Evolutionary conservation across 2,113 vertebrate species (phyloP), one percentile per base, ranked within the genome.

Genomic region (Cavia porcellus): DNA sequence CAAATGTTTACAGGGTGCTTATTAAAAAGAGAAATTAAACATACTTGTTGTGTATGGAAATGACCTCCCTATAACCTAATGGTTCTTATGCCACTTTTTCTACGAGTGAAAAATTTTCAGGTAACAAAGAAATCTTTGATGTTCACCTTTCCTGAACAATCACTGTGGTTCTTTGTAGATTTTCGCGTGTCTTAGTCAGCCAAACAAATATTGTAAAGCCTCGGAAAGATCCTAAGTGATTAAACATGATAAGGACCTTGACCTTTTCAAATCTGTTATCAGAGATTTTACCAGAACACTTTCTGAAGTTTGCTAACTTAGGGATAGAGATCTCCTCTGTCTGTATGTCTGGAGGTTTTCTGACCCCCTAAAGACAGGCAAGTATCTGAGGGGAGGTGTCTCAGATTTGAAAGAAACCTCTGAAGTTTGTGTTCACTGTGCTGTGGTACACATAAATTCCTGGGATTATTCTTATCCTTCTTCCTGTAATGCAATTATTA

Each of bases 401-500:
- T 87, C n/a, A 47, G 3, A 52, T 12, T 9, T 68, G 45, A 90
- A 92, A 62, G 52, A 50, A 86, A 47, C 28, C 24, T 75, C 32
- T 62, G 32, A 55, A 68, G 61, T 38, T 72, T 32, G 2, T 45
- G 30, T 59, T 92, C 52, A 32, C 38, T 55, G 12, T 45, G 19
- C 24, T 52, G 2, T 6, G 3, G 5, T 45, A 15, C 28, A 7
- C 4, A 52, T 7, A 20, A 35, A 2, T 0, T 28, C 6, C 2
- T 55, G 61, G 24, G 4, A 25, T 22, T 0, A 32, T 30, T 72
- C 30, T 45, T 38, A 7, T 32, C 15, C 47, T 85, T 88, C 32
- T 19, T 66, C 77, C 70, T 66, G 22, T 24, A 3, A 30, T 45
- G 9, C 0, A 61, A 32, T 89, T 92, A 13, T 61, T 86, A 50